Evolutionary conservation across 1,140 invertebrate genomes (phyloP).

Genomic region (Drosophila sp.): DNA sequence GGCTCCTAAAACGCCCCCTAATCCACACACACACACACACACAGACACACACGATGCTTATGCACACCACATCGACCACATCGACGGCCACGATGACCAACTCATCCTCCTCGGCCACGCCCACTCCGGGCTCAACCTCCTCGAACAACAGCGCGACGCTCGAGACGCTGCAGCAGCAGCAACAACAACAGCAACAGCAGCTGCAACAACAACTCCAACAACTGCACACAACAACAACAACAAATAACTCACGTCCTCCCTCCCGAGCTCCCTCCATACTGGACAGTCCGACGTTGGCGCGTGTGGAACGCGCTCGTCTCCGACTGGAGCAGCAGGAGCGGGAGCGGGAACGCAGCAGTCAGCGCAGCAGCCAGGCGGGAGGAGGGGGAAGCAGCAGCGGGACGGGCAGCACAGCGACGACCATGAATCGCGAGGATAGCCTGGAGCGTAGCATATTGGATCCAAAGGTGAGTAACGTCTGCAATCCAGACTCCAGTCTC

Average conservation of each 20-base stretch:
- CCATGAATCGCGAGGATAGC: constrained; percentile 81
- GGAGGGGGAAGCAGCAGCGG: constrained; percentile 59
- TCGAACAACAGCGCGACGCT: constrained; percentile 78
- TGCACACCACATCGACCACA: constrained; percentile 70
- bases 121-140: constrained; percentile 78
- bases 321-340: constrained; percentile 84
- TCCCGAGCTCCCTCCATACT: constrained; percentile 85
- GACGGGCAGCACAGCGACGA: constrained; percentile 72
- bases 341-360: constrained; percentile 59
- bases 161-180: constrained; percentile 68
- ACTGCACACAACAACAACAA: constrained; percentile 46
- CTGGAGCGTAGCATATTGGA: constrained; percentile 80
- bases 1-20: constrained; percentile 8
- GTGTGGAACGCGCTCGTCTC: constrained; percentile 86
- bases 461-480: constrained; percentile 80
- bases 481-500: not conserved
- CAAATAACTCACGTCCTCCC: constrained; percentile 75
- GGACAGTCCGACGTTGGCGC: constrained; percentile 86
- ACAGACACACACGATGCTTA: constrained; percentile 48
- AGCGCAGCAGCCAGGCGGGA: constrained; percentile 57
- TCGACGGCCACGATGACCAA: constrained; percentile 76
- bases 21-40: constrained; percentile 14
- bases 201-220: constrained; percentile 63
- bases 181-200: constrained; percentile 64
- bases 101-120: constrained; percentile 77